These are phyloP conservation scores for Tokudaia muenninki DNA, from an alignment of 2,797 vertebrate genomes.

Conservation along the genomic window DNA sequence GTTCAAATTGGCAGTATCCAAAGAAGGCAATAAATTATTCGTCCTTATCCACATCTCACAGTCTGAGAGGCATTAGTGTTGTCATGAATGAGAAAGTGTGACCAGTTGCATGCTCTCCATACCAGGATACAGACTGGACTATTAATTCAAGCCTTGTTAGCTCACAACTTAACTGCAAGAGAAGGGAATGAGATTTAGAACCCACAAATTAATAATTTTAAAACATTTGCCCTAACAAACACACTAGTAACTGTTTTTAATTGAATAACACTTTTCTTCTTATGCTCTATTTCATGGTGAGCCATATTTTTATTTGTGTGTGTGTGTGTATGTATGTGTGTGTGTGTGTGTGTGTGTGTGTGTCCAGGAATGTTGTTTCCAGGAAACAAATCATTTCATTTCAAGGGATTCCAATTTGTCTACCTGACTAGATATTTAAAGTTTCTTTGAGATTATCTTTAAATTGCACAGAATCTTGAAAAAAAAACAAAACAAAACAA, in stretches of 20 bases:
- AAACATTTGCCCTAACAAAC: not conserved
- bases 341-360: not conserved
- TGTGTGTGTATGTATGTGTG: not conserved
- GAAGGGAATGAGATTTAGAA: constrained; percentile 22
- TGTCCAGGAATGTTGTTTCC: constrained; percentile 10
- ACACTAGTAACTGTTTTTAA: not conserved
- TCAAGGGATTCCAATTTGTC: constrained; percentile 21
- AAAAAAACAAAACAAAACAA: not conserved
- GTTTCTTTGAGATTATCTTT: not conserved
- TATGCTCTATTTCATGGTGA: not conserved
- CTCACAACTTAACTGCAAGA: not conserved
- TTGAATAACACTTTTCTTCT: not conserved
- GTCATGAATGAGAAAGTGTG: not conserved
- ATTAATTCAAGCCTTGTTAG: not conserved
- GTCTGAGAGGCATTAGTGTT: not conserved
- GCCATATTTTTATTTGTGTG: not conserved
- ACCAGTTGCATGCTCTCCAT: too few relatives aligned
- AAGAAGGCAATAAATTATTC: not conserved
- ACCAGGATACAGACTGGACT: too few relatives aligned
- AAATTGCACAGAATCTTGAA: not conserved
- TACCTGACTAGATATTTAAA: not conserved
- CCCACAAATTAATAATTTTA: not conserved
- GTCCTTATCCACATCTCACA: not conserved
- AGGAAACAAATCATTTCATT: constrained; percentile 30
- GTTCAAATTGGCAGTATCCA: not conserved